phyloP scores from a whole-genome alignment of 2,113 vertebrate species.

The Notarius quadriscutis region DNA sequence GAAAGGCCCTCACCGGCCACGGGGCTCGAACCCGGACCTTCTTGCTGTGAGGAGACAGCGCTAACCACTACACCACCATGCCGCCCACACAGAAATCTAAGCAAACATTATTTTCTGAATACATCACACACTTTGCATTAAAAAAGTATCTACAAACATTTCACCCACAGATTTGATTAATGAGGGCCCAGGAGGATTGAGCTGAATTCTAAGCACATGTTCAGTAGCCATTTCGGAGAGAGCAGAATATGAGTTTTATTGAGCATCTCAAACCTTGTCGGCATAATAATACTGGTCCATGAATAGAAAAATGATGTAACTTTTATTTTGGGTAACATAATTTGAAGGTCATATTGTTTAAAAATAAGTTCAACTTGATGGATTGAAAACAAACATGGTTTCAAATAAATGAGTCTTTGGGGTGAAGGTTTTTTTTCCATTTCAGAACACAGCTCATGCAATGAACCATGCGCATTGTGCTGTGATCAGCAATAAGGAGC shows the following conservation, averaged over 20 bases:
- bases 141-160: too few species aligned
- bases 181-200: not conserved
- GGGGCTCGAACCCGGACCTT: too few species aligned
- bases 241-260: not conserved
- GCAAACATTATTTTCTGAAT: not conserved
- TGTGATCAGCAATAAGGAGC: not conserved
- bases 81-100: not conserved
- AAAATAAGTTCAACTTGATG: not conserved
- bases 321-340: not conserved
- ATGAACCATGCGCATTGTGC: not conserved
- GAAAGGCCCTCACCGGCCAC: too few species aligned
- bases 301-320: not conserved
- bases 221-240: not conserved
- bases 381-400: not conserved
- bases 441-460: not conserved
- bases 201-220: not conserved
- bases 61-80: too few species aligned
- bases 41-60: too few species aligned
- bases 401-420: not conserved
- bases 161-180: not conserved
- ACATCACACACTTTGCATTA: not conserved
- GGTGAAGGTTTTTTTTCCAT: not conserved
- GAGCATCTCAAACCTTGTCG: too few species aligned
- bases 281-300: too few species aligned
- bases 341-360: not conserved